Evolutionary conservation across 2,113 vertebrate species (phyloP).

Genomic region (Anolis carolinensis): DNA sequence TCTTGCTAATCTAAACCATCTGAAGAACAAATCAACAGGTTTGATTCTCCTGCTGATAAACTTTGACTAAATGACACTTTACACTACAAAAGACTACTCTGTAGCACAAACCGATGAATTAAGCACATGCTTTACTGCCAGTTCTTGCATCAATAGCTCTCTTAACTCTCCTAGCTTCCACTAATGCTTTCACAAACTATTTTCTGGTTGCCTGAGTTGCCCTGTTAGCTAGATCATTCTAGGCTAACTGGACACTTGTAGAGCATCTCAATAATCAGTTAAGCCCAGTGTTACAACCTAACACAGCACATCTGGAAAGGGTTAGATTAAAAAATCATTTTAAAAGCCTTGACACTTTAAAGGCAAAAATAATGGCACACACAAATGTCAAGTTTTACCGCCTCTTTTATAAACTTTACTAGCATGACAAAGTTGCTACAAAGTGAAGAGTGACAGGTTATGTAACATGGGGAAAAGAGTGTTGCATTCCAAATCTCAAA

Average conservation of each 20-base stretch:
- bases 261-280: background rate
- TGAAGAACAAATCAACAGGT: background rate
- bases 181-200: background rate
- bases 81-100: background rate
- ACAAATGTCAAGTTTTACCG: background rate
- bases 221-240: background rate
- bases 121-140: background rate
- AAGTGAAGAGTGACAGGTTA: background rate
- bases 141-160: background rate
- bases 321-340: background rate
- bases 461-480: background rate
- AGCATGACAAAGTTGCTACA: background rate
- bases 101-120: background rate
- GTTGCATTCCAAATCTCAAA: background rate
- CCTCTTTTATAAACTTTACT: background rate
- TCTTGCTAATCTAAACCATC: background rate
- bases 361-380: background rate
- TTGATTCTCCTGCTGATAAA: background rate
- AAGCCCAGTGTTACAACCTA: background rate
- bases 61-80: background rate
- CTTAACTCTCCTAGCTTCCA: background rate
- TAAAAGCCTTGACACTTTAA: background rate
- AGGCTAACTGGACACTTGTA: background rate
- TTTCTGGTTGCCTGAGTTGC: background rate
- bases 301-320: background rate